phyloP scores from a whole-genome alignment of 2,797 vertebrate genomes.

The Synaphobranchus kaupii region DNA sequence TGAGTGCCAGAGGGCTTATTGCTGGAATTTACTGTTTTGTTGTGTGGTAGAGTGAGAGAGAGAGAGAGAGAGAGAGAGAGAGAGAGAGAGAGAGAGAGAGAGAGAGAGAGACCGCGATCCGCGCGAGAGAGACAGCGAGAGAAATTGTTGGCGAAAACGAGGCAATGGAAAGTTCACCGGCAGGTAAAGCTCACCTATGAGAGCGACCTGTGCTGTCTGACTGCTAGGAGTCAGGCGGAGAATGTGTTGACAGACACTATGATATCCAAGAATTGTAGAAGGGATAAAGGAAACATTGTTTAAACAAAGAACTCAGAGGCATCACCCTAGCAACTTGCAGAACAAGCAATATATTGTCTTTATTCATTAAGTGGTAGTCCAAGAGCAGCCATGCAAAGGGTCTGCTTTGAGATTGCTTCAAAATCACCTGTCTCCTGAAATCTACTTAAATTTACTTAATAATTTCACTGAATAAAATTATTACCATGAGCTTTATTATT shows the following conservation, averaged over 20 bases:
- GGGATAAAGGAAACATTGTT: conserved; percentile 71
- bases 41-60: conserved; percentile 53
- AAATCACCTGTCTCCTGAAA: not conserved
- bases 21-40: conserved; percentile 72
- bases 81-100: conserved; percentile 9
- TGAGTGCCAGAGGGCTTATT: conserved; percentile 60
- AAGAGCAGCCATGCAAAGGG: not conserved
- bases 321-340: conserved; percentile 42
- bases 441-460: not conserved
- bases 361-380: conserved; percentile 1
- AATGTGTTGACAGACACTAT: conserved; percentile 59
- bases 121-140: conserved; percentile 23
- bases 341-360: conserved; percentile 36
- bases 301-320: conserved; percentile 45
- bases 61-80: not conserved
- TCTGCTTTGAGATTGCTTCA: conserved; percentile 36
- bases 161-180: conserved; percentile 71
- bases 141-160: conserved; percentile 51
- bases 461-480: not conserved
- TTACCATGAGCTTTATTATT: not conserved
- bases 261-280: conserved; percentile 52
- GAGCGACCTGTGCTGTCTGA: conserved; percentile 66
- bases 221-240: conserved; percentile 40
- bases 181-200: conserved; percentile 69
- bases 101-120: conserved; percentile 23